Evolutionary conservation across 2,888 invertebrate species (phyloP).

Genomic region (Metacarcinus magister): DNA sequence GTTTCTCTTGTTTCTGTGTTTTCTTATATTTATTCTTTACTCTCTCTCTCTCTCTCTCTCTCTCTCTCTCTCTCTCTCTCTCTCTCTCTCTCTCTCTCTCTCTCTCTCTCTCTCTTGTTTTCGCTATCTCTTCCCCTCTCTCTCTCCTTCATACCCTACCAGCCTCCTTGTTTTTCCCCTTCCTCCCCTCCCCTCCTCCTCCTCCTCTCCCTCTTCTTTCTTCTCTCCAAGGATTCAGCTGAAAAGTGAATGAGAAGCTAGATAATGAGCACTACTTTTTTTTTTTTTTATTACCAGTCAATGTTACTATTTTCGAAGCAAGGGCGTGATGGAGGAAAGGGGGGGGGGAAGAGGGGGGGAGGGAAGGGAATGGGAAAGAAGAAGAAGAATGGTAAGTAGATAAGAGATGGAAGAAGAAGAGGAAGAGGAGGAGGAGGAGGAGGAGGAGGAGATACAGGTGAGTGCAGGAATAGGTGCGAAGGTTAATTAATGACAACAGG

Average conservation of each 20-base stretch:
- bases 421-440: background rate
- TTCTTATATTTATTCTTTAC: too few species aligned
- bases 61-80: constrained; percentile 17
- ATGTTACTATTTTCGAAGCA: background rate
- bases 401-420: background rate
- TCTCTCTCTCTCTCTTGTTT: background rate
- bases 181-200: constrained; percentile 35
- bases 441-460: background rate
- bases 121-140: background rate
- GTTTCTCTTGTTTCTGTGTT: too few species aligned
- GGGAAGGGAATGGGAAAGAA: background rate
- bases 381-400: background rate
- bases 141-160: background rate
- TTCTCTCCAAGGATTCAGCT: constrained; percentile 39
- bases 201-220: constrained; percentile 46
- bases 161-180: background rate
- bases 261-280: background rate
- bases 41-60: background rate
- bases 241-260: constrained; percentile 32
- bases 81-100: background rate
- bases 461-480: background rate
- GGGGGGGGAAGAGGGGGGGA: background rate
- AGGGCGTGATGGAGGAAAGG: background rate
- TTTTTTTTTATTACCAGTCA: background rate
- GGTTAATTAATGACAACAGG: background rate